A percentile compares a stretch with the other conserved stretches of the same genome.
These are phyloP conservation scores for Coranthus polyacanthus DNA, from an alignment of 2,797 vertebrate species.

Conservation along the genomic window DNA sequence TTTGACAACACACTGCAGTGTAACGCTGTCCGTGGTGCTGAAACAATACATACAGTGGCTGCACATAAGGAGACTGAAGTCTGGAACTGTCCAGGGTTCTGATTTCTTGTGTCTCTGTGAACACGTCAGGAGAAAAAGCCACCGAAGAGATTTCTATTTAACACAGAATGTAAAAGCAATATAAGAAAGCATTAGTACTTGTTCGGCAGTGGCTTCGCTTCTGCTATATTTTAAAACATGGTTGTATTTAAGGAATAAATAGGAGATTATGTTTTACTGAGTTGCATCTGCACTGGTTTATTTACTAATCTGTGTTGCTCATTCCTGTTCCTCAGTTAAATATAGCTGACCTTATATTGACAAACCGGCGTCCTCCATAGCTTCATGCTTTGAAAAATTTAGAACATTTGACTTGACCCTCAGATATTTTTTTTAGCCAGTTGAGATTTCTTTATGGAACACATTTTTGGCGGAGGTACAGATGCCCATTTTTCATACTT, in stretches of 20 bases:
- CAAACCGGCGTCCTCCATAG: background rate
- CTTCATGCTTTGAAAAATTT: background rate
- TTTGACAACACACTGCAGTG: background rate
- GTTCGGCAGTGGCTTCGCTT: slow-evolving; percentile 43
- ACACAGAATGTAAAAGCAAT: background rate
- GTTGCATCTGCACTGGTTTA: slow-evolving; percentile 39
- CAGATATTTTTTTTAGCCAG: no score
- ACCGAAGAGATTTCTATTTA: background rate
- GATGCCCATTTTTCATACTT: background rate
- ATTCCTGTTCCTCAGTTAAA: slow-evolving; percentile 7
- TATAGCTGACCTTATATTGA: background rate
- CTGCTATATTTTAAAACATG: slow-evolving; percentile 36
- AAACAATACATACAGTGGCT: slow-evolving; percentile 2
- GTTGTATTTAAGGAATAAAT: slow-evolving; percentile 61
- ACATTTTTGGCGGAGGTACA: background rate
- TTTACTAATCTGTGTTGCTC: slow-evolving; percentile 24
- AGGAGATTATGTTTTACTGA: slow-evolving; percentile 66
- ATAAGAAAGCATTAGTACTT: slow-evolving; percentile 46
- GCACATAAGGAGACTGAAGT: background rate
- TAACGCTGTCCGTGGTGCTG: slow-evolving; percentile 74
- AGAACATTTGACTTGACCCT: no score
- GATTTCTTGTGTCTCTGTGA: background rate
- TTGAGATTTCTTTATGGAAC: background rate
- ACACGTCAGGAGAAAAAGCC: slow-evolving; percentile 19
- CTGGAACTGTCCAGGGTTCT: slow-evolving; percentile 1